Conservation (phyloP, 1,140 invertebrate genomes). For the Melitaea cinxia region DNA sequence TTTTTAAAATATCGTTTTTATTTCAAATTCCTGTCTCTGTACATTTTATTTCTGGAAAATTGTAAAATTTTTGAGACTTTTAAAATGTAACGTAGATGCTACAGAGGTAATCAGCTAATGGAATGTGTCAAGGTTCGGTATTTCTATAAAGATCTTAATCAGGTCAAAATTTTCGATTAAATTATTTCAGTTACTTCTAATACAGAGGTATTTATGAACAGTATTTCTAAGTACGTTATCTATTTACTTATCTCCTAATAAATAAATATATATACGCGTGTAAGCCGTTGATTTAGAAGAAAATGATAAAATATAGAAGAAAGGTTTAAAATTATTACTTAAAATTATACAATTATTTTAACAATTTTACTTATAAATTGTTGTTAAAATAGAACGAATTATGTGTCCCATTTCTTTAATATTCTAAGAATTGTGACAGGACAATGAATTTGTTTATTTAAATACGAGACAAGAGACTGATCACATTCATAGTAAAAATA, state of each 20-base stretch:
- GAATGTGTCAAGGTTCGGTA: constrained; percentile 23
- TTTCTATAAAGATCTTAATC: constrained; percentile 26
- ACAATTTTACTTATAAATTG: too few species aligned
- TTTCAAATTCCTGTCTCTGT: not conserved
- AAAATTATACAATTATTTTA: too few species aligned
- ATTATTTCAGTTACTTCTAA: constrained; percentile 1
- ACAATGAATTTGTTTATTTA: too few species aligned
- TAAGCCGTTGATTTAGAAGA: too few species aligned
- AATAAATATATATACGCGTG: too few species aligned
- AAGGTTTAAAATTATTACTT: too few species aligned
- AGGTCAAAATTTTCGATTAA: constrained; percentile 14
- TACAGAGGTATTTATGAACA: not conserved
- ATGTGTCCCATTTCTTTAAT: too few species aligned
- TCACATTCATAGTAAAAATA: too few species aligned
- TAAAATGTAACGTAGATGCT: constrained; percentile 13
- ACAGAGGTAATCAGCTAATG: constrained; percentile 27
- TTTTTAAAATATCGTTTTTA: not conserved
- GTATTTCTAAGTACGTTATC: not conserved
- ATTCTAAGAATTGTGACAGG: too few species aligned
- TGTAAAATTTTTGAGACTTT: constrained; percentile 21
- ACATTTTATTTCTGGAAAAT: constrained; percentile 17
- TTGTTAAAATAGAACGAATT: too few species aligned
- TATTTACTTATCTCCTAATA: not conserved
- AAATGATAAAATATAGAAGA: too few species aligned
- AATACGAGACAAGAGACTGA: too few species aligned